Conservation (phyloP, 2,113 vertebrate genomes). For the Hiodon tergisus region DNA sequence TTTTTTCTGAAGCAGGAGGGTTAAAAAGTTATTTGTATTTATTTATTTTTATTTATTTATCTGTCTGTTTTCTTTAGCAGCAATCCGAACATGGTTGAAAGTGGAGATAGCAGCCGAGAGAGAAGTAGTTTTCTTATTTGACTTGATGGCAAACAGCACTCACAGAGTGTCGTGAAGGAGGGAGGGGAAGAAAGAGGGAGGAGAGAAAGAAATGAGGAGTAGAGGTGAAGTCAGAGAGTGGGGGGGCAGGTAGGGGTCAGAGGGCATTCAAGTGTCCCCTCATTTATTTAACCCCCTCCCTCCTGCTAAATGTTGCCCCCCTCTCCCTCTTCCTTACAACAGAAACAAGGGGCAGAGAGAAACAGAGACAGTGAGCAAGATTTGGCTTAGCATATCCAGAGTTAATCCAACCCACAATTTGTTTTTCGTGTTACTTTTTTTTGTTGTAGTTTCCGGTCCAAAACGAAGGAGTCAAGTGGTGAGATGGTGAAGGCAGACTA, state of each 20-base stretch:
- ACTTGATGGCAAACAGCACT: constrained; percentile 64
- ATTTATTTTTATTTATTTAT: constrained; percentile 71
- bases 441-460: constrained; percentile 27
- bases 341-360: constrained; percentile 24
- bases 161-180: constrained; percentile 44
- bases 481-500: constrained; percentile 45
- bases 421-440: constrained; percentile 27
- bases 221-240: constrained; percentile 32
- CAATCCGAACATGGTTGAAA: constrained; percentile 72
- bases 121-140: constrained; percentile 56
- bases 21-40: constrained; percentile 65
- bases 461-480: constrained; percentile 36
- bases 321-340: constrained; percentile 33
- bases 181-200: constrained; percentile 40
- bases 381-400: constrained; percentile 42
- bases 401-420: constrained; percentile 32
- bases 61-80: constrained; percentile 76
- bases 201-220: constrained; percentile 29
- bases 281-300: constrained; percentile 40
- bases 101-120: constrained; percentile 72
- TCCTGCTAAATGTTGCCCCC: constrained; percentile 32
- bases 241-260: constrained; percentile 31
- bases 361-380: constrained; percentile 36
- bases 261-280: constrained; percentile 48
- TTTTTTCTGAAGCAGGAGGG: constrained; percentile 74